These are phyloP conservation scores for Ricordea florida DNA, from an alignment of 92 coral and sea anemone genomes.

Conservation along the genomic window DNA sequence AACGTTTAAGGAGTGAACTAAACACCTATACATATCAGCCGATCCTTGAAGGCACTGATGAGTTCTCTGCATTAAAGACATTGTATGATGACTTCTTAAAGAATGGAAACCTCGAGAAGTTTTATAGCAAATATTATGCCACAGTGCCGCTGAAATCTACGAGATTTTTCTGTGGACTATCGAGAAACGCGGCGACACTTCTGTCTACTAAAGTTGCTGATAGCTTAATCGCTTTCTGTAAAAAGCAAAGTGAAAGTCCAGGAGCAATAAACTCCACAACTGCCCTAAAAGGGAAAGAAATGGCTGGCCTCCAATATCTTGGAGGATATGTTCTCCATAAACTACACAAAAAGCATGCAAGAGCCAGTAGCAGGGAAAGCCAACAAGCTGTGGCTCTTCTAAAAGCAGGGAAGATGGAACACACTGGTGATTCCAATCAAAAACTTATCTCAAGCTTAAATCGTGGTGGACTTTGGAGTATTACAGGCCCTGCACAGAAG, in stretches of 20 bases:
- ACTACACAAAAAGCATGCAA: constrained; percentile 42
- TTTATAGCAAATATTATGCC: constrained; percentile 33
- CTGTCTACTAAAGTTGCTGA: constrained; percentile 40
- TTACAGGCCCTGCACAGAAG: constrained; percentile 26
- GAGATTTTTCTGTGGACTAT: constrained; percentile 20
- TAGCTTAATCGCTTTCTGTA: constrained; percentile 7
- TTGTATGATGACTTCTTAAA: constrained; percentile 31
- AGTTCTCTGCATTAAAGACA: background rate
- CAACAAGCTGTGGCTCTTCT: constrained; percentile 38
- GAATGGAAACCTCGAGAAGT: constrained; percentile 37
- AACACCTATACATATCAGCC: background rate
- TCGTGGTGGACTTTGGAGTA: constrained; percentile 39
- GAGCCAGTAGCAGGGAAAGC: constrained; percentile 22
- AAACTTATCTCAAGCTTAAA: constrained; percentile 7
- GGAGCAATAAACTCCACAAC: background rate
- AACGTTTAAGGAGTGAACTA: background rate
- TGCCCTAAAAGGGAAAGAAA: constrained; percentile 5
- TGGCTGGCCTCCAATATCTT: constrained; percentile 36
- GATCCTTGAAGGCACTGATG: background rate
- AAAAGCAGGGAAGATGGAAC: constrained; percentile 10
- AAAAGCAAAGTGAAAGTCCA: background rate
- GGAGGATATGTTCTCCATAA: constrained; percentile 50
- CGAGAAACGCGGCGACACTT: constrained; percentile 42
- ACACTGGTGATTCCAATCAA: background rate
- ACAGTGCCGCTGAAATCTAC: constrained; percentile 28